These are phyloP conservation scores for Lomographa bimaculata DNA, from an alignment of 2,888 invertebrate genomes.

Conservation along the genomic window DNA sequence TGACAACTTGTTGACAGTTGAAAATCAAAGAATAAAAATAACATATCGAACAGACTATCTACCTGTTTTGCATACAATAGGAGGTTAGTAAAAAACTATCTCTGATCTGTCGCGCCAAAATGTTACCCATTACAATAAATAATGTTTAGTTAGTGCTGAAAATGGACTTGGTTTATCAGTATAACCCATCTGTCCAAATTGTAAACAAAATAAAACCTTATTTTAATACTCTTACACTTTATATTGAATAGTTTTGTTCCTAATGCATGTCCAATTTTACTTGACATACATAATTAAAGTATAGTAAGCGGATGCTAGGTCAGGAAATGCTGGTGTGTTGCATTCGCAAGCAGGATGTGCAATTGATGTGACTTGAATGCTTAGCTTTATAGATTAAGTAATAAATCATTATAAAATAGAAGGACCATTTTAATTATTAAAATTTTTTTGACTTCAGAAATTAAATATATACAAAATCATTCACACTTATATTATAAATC, in stretches of 20 bases:
- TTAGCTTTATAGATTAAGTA: conserved; percentile 6
- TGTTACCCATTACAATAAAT: conserved; percentile 4
- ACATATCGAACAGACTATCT: not conserved
- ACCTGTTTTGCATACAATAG: conserved; percentile 16
- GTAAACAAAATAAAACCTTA: conserved; percentile 4
- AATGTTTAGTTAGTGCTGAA: not conserved
- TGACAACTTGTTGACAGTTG: conserved; percentile 15
- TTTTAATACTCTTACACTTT: not conserved
- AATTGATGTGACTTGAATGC: conserved; percentile 13
- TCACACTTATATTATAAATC: no score
- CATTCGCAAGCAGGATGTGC: conserved; percentile 20
- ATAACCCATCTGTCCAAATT: conserved; percentile 1
- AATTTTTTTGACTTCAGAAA: no score
- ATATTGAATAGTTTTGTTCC: conserved; percentile 12
- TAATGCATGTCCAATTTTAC: conserved; percentile 7
- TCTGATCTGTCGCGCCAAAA: conserved; percentile 13
- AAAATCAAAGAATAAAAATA: conserved; percentile 13
- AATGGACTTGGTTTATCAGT: conserved; percentile 4
- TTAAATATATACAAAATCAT: no score
- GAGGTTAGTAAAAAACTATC: conserved; percentile 2
- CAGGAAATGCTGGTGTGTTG: not conserved
- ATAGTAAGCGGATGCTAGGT: conserved; percentile 6
- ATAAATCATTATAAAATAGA: not conserved
- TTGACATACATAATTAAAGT: conserved; percentile 2
- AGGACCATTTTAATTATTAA: no score